Conservation (phyloP, 2,113 vertebrate species). For the Jacana jacana region DNA sequence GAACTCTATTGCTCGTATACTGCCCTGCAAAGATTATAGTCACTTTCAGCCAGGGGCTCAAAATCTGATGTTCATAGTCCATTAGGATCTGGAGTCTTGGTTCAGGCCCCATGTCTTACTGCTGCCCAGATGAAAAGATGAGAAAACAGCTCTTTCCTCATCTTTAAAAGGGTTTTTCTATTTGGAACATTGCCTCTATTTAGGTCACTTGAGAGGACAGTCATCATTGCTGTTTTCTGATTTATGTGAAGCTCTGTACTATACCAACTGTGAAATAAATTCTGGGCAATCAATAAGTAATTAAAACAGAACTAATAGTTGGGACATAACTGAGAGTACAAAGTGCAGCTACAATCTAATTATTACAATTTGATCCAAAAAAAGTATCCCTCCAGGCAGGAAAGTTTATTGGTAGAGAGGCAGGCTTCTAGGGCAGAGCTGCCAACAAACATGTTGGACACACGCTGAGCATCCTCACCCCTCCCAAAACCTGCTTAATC, state of each 20-base stretch:
- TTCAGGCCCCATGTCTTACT: background rate
- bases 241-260: slow-evolving; percentile 6
- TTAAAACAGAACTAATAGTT: slow-evolving; percentile 44
- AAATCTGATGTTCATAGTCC: background rate
- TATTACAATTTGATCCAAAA: slow-evolving; percentile 24
- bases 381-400: background rate
- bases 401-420: background rate
- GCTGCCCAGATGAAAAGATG: background rate
- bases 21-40: background rate
- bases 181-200: background rate
- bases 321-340: slow-evolving; percentile 3
- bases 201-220: background rate
- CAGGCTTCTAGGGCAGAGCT: background rate
- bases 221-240: background rate
- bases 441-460: background rate
- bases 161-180: background rate
- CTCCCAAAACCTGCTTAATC: background rate
- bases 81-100: background rate
- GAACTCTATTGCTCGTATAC: background rate
- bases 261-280: slow-evolving; percentile 42
- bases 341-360: slow-evolving; percentile 34
- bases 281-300: slow-evolving; percentile 48
- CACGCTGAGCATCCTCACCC: background rate
- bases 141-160: background rate
- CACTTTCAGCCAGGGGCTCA: background rate